A percentile compares a stretch with the other conserved stretches of the same genome.
phyloP scores from a whole-genome alignment of 2,113 vertebrate species.

The Falco punctatus region DNA sequence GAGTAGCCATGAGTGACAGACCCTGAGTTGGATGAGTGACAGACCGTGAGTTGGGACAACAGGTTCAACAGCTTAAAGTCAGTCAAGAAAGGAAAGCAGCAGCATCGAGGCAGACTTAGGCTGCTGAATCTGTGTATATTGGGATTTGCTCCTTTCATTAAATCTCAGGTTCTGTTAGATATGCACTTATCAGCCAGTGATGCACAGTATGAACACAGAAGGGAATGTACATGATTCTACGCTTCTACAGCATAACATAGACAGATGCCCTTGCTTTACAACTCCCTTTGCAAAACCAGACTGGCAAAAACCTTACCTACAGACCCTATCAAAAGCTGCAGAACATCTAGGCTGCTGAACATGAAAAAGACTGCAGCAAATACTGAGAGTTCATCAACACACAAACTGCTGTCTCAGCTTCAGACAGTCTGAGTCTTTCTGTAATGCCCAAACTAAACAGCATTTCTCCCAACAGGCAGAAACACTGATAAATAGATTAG shows the following conservation, averaged over 20 bases:
- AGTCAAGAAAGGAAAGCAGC: not conserved
- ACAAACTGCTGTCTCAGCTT: not conserved
- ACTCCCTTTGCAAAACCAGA: not conserved
- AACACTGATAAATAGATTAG: not conserved
- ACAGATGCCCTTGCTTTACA: not conserved
- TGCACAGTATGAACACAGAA: not conserved
- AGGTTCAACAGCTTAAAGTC: not conserved
- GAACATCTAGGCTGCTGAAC: not conserved
- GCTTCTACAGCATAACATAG: not conserved
- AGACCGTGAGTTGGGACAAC: not conserved
- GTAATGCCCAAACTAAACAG: not conserved
- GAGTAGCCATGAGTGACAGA: not conserved
- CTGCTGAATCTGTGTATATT: not conserved
- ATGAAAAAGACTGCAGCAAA: not conserved
- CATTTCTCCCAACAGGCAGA: not conserved
- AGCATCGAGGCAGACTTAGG: not conserved
- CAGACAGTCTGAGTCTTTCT: not conserved
- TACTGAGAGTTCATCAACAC: not conserved
- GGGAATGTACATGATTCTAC: not conserved
- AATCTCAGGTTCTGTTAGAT: not conserved
- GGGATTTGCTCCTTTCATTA: not conserved
- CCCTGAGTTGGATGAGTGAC: not conserved
- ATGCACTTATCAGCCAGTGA: not conserved
- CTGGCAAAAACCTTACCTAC: not conserved
- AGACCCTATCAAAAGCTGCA: not conserved